Evolutionary conservation across 1,140 invertebrate species (phyloP).

Genomic region (Orius laevigatus): DNA sequence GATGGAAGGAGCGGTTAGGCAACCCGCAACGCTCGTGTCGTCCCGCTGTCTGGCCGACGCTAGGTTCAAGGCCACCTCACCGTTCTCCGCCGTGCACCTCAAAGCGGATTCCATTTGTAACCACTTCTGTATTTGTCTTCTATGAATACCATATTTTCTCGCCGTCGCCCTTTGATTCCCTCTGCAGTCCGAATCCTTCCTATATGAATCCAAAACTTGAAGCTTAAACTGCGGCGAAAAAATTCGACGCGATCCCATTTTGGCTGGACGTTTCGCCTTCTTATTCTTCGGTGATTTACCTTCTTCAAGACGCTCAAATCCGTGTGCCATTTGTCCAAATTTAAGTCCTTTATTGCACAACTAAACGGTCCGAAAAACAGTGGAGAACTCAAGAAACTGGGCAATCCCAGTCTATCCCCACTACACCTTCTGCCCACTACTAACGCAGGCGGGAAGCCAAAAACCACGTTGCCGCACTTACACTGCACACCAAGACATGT

Average conservation of each 20-base stretch:
- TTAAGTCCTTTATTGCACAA: too few relatives aligned
- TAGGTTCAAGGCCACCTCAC: slow-evolving; percentile 32
- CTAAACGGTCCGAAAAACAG: slow-evolving; percentile 18
- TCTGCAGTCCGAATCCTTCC: slow-evolving; percentile 62
- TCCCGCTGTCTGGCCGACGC: slow-evolving; percentile 31
- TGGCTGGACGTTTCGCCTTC: slow-evolving; percentile 29
- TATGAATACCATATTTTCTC: slow-evolving; percentile 69
- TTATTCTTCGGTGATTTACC: slow-evolving; percentile 25
- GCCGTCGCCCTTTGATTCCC: slow-evolving; percentile 73
- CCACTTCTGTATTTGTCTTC: slow-evolving; percentile 78
- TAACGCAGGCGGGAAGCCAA: slow-evolving; percentile 10
- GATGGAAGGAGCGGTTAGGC: slow-evolving; percentile 21
- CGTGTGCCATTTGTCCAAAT: slow-evolving; percentile 36
- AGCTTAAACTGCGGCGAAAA: slow-evolving; percentile 67
- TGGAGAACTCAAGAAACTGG: slow-evolving; percentile 15
- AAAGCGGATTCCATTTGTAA: slow-evolving; percentile 61
- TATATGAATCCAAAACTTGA: slow-evolving; percentile 68
- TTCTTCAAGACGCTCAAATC: slow-evolving; percentile 33
- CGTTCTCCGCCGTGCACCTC: slow-evolving; percentile 29
- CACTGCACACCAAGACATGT: too few relatives aligned
- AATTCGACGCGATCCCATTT: slow-evolving; percentile 57
- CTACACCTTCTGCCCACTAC: slow-evolving; percentile 17
- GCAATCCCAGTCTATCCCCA: slow-evolving; percentile 17
- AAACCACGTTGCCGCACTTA: slow-evolving; percentile 14
- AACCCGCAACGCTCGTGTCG: slow-evolving; percentile 24